Evolutionary conservation across 2,113 vertebrate genomes (phyloP).

Genomic region (Hemicordylus capensis): DNA sequence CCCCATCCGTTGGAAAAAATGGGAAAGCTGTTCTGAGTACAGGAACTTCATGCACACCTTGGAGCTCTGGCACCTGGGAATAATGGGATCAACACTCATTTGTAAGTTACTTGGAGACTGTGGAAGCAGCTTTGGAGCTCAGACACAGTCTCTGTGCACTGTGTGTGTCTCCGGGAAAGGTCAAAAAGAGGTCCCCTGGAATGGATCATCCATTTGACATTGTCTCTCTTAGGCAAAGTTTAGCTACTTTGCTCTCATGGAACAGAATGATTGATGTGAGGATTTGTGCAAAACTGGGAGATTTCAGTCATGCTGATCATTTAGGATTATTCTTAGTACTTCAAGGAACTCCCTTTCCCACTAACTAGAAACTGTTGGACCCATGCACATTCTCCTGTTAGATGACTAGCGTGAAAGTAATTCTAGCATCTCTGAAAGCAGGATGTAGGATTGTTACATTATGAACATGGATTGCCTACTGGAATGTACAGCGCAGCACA

Average conservation of each 20-base stretch:
- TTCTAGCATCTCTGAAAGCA: not conserved
- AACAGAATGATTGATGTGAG: rapidly evolving
- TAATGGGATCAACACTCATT: not conserved
- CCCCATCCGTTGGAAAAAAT: not conserved
- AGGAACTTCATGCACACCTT: not conserved
- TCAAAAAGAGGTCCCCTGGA: not conserved
- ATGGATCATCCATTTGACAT: not conserved
- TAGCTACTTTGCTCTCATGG: not conserved
- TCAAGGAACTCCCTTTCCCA: slow-evolving; percentile 7
- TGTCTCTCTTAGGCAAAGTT: not conserved
- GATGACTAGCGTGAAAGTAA: not conserved
- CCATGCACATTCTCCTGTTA: not conserved
- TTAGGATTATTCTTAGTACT: slow-evolving; percentile 2
- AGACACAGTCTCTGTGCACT: not conserved
- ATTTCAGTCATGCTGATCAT: not conserved
- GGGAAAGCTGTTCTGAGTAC: not conserved
- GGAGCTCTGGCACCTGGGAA: not conserved
- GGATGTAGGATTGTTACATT: not conserved
- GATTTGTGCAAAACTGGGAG: not conserved
- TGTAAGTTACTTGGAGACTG: not conserved
- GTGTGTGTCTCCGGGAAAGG: not conserved
- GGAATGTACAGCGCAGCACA: not conserved
- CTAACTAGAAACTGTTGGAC: slow-evolving; percentile 44
- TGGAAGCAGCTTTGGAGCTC: not conserved
- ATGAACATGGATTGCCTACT: not conserved